Evolutionary conservation across 2,113 vertebrate genomes (phyloP).

Genomic region (Nothoprocta pentlandii): DNA sequence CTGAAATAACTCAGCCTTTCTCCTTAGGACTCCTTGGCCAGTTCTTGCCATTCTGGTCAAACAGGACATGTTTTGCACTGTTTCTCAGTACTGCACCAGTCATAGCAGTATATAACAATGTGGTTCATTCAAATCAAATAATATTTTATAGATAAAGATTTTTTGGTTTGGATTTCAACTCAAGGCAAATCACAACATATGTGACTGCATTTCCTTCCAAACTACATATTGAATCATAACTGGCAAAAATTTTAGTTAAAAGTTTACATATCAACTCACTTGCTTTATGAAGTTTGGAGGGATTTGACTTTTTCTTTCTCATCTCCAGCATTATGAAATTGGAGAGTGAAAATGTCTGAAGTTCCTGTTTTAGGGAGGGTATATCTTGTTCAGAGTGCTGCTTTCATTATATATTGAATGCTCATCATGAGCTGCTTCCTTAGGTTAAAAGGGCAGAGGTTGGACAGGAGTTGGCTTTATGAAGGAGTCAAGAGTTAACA

Average conservation of each 20-base stretch:
- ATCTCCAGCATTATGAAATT: not conserved
- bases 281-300: not conserved
- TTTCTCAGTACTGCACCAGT: not conserved
- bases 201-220: not conserved
- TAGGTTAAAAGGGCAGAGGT: constrained; percentile 3
- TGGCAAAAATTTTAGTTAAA: not conserved
- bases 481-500: not conserved
- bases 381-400: not conserved
- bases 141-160: not conserved
- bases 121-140: rapidly evolving
- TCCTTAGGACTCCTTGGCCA: not conserved
- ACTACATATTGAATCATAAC: not conserved
- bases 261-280: not conserved
- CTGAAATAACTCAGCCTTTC: not conserved
- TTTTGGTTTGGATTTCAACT: not conserved
- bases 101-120: not conserved
- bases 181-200: not conserved
- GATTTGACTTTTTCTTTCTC: not conserved
- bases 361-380: constrained; percentile 18
- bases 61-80: not conserved
- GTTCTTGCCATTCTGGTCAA: not conserved
- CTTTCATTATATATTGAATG: not conserved
- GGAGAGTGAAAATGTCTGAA: not conserved
- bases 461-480: not conserved
- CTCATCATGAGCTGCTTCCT: not conserved